Percentiles rank a stretch among this genome's conserved stretches.
phyloP scores from a whole-genome alignment of 2,888 invertebrate species.

The Leptinotarsa tumamoca region DNA sequence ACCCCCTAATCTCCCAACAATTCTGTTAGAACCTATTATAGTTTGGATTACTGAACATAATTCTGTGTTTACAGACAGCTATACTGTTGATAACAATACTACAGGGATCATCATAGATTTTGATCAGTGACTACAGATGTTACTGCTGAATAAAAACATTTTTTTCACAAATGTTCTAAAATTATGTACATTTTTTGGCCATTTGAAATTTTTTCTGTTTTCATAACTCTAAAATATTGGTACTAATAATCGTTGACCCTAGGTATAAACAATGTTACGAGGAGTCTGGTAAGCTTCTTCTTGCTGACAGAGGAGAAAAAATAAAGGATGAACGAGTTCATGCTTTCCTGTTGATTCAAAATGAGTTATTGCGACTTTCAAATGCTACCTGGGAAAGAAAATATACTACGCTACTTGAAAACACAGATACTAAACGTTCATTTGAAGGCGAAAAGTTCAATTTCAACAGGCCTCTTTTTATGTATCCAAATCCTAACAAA shows the following conservation, averaged over 20 bases:
- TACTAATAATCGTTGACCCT: not conserved
- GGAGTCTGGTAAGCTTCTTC: conserved; percentile 86
- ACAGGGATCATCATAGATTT: too few relatives aligned
- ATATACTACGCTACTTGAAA: conserved; percentile 78
- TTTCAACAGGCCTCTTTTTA: conserved; percentile 56
- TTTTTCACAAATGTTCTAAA: too few relatives aligned
- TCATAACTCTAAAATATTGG: not conserved
- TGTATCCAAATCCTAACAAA: conserved; percentile 67
- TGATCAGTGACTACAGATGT: too few relatives aligned
- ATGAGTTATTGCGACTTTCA: conserved; percentile 92
- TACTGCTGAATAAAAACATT: too few relatives aligned
- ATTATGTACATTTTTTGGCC: not conserved
- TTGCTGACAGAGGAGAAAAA: conserved; percentile 79
- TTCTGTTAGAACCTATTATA: too few relatives aligned
- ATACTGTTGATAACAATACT: too few relatives aligned
- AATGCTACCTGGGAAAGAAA: conserved; percentile 89
- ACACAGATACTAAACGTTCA: conserved; percentile 60
- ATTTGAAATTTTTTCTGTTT: not conserved
- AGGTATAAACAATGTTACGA: conserved; percentile 91
- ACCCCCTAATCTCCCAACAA: too few relatives aligned
- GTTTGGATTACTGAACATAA: too few relatives aligned
- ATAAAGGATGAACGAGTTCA: conserved; percentile 92
- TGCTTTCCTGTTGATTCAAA: conserved; percentile 91
- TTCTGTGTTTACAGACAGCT: too few relatives aligned
- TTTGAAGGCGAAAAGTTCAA: conserved; percentile 59